phyloP scores from a whole-genome alignment of 2,797 vertebrate species.

The Sebastolobus alascanus region DNA sequence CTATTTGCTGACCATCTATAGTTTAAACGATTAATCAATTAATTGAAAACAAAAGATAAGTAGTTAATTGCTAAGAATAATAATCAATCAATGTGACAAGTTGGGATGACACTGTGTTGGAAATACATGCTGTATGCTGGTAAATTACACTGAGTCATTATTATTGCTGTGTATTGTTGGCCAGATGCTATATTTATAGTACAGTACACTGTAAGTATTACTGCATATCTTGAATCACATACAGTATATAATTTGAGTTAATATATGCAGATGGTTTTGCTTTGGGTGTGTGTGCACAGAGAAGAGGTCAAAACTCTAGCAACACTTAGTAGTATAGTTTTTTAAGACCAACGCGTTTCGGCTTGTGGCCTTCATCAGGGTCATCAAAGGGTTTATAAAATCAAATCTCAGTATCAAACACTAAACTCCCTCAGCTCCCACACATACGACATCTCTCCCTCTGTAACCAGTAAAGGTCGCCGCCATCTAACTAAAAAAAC shows the following conservation, averaged over 20 bases:
- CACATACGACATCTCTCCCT: conserved; percentile 1
- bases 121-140: background rate
- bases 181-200: background rate
- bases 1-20: background rate
- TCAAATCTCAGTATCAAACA: background rate
- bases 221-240: background rate
- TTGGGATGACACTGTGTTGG: no score
- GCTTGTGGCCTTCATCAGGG: background rate
- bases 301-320: background rate
- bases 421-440: background rate
- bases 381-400: conserved; percentile 12
- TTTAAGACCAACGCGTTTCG: background rate
- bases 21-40: background rate
- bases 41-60: background rate
- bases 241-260: background rate
- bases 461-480: conserved; percentile 65
- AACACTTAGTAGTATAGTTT: background rate
- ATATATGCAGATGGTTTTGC: conserved; percentile 9
- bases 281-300: background rate
- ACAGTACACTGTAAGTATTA: background rate
- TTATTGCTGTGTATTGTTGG: background rate
- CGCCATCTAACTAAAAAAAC: conserved; percentile 61
- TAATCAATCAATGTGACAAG: no score
- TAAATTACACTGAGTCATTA: background rate
- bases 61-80: no score